Base-by-base conservation (phyloP, 1,140 invertebrate genomes). In the Drosophila mojavensis region DNA sequence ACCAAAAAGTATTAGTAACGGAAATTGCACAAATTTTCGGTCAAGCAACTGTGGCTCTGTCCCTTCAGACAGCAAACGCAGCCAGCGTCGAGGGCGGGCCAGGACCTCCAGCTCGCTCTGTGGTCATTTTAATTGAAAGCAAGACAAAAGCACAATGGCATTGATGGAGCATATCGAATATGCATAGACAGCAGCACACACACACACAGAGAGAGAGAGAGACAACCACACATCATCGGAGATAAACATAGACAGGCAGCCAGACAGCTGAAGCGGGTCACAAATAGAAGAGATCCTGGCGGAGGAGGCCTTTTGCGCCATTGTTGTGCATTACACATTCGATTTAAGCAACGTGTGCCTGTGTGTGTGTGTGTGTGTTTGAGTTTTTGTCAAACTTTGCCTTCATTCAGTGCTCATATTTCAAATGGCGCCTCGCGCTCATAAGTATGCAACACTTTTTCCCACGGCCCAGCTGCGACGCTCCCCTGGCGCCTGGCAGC, bases 1-100 rank as follows among this genome's bases (percentile, higher is more conserved):
- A 85, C 70, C 82, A 85, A 85, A 85, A 85, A 85, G 82, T 85
- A 85, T 85, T 85, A 85, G 82, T 86, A 85, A 86, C 80, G 84
- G 83, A 89, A 86, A 86, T 86, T 86, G 83, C 83, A 86, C 83
- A 86, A 78, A 86, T 82, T 86, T 80, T 75, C 69, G 68, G 77
- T 64, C 67, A 70, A 70, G 65, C 72, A 72, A 68, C 77, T 73
- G 54, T 39, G 68, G 63, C 51, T 47, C 41, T 59, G 43, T 43
- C 58, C 63, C 45, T 43, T 33, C 11, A 10, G 47, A n/a, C 13
- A n/a, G n/a, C 43, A n/a, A 11, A 43, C 41, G 41, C 13, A n/a
- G 41, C 1, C 33, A 4, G 33, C 0, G 33, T 11, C 11, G n/a
- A 24, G 15, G 4, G 45, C 1, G 54, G 7, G 33, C 30, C 45